phyloP scores from a whole-genome alignment of 2,113 vertebrate species.

The Clupea harengus region DNA sequence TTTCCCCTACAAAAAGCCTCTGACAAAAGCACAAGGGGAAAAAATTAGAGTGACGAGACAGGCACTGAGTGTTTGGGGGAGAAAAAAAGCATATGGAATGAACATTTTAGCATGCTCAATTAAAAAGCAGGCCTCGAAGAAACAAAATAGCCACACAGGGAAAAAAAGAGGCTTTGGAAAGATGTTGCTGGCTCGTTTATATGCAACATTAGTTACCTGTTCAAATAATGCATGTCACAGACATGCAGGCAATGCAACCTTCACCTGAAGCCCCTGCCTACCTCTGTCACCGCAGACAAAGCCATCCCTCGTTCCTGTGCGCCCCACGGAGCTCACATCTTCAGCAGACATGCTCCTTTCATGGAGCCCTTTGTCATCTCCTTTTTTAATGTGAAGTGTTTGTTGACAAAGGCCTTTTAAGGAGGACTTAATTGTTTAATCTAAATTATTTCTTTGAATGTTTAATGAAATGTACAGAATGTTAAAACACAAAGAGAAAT shows the following conservation, averaged over 20 bases:
- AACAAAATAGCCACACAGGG: slow-evolving; percentile 43
- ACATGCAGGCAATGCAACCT: slow-evolving; percentile 28
- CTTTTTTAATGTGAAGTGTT: not conserved
- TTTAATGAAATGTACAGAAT: not conserved
- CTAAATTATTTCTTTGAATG: not conserved
- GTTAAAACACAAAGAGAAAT: not conserved
- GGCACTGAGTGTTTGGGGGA: slow-evolving; percentile 54
- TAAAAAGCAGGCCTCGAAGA: slow-evolving; percentile 62
- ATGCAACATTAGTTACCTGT: slow-evolving; percentile 67
- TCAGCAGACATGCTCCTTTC: not conserved
- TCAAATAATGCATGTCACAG: slow-evolving; percentile 47
- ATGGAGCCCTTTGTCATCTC: not conserved
- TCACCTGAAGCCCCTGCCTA: not conserved
- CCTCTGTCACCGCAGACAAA: not conserved
- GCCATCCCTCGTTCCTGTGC: not conserved
- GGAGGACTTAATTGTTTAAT: not conserved
- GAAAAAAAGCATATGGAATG: slow-evolving; percentile 56
- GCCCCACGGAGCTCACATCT: not conserved
- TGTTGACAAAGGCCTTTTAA: not conserved
- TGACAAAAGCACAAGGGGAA: slow-evolving; percentile 56
- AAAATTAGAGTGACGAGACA: slow-evolving; percentile 28
- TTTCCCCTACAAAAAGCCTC: slow-evolving; percentile 73
- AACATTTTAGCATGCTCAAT: slow-evolving; percentile 69
- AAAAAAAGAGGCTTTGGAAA: slow-evolving; percentile 54
- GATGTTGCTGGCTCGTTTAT: slow-evolving; percentile 62